Conservation (phyloP, 2,888 invertebrate species). For the Philaethria dido region DNA sequence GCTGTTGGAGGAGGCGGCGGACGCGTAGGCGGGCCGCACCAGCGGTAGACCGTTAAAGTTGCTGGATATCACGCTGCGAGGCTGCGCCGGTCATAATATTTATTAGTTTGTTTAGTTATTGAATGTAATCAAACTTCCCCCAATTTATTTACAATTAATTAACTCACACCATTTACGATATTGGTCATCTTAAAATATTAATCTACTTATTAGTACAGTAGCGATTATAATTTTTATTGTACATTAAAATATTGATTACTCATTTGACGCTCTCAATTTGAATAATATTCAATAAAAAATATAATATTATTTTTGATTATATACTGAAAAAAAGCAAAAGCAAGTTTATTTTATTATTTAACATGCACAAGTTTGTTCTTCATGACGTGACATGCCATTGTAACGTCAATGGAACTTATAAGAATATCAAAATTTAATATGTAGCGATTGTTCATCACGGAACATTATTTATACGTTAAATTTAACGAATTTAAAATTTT, state of each 20-base stretch:
- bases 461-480: too few species aligned
- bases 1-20: constrained; percentile 51
- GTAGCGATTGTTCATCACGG: too few species aligned
- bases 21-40: constrained; percentile 66
- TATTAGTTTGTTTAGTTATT: constrained; percentile 39
- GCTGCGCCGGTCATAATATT: constrained; percentile 55
- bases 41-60: constrained; percentile 71
- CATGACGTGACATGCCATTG: too few species aligned
- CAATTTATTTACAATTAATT: not conserved
- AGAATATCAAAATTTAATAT: too few species aligned
- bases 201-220: not conserved
- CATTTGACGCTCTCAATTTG: not conserved
- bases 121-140: constrained; percentile 11
- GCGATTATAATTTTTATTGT: too few species aligned
- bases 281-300: not conserved
- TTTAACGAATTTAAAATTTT: too few species aligned
- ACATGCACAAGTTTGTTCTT: too few species aligned
- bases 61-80: constrained; percentile 68
- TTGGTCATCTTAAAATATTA: not conserved
- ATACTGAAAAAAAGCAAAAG: too few species aligned
- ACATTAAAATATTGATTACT: too few species aligned
- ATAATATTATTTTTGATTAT: too few species aligned
- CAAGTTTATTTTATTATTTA: too few species aligned
- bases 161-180: constrained; percentile 20
- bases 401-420: too few species aligned